These are phyloP conservation scores for Hanleya hanleyi DNA, from an alignment of 2,888 invertebrate species.

Conservation along the genomic window DNA sequence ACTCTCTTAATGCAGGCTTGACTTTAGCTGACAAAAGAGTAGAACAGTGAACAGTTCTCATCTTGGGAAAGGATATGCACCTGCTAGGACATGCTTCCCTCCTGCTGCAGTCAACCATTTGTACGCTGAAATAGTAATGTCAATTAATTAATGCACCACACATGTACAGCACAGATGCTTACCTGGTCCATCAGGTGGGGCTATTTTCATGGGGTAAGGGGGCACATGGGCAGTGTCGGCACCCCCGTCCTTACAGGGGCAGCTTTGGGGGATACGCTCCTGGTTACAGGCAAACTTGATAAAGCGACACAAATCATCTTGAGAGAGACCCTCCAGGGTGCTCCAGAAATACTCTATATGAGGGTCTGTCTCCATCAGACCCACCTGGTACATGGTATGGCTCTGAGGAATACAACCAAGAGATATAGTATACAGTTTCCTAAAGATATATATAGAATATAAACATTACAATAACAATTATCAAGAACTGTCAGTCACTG, in stretches of 20 bases:
- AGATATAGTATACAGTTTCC: too few species aligned
- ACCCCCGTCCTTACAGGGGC: conserved; percentile 68
- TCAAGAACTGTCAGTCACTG: too few species aligned
- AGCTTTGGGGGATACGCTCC: conserved; percentile 70
- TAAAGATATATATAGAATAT: too few species aligned
- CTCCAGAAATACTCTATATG: conserved; percentile 72
- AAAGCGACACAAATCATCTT: conserved; percentile 69
- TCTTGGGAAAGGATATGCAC: not conserved
- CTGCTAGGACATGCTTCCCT: not conserved
- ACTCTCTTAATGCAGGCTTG: too few species aligned
- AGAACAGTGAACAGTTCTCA: not conserved
- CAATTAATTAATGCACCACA: not conserved
- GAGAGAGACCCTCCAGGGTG: conserved; percentile 65
- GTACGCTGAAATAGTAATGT: too few species aligned
- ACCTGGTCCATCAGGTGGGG: conserved; percentile 72
- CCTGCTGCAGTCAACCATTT: not conserved
- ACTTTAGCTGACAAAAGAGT: too few species aligned
- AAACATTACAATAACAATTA: too few species aligned
- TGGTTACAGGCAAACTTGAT: conserved; percentile 74
- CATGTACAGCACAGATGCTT: conserved; percentile 11
- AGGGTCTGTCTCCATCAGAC: conserved; percentile 68
- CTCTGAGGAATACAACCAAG: conserved; percentile 52
- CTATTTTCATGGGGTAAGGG: conserved; percentile 73
- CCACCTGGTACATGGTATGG: conserved; percentile 73
- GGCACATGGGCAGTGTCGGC: conserved; percentile 70